Evolutionary conservation across 2,113 vertebrate species (phyloP).

Genomic region (Dasyprocta punctata): DNA sequence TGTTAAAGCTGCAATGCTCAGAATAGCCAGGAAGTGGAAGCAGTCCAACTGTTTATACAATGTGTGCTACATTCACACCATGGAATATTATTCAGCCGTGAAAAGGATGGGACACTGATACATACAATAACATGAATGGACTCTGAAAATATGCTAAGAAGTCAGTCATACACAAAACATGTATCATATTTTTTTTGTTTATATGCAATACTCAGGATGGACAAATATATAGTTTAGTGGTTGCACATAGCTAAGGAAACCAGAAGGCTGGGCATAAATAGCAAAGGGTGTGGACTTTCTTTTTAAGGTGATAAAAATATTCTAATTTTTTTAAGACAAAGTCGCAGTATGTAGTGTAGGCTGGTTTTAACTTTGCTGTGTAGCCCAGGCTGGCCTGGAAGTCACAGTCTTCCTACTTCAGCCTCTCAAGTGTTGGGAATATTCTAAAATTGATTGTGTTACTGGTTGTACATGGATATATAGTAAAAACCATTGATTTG

Average conservation of each 20-base stretch:
- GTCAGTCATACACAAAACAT: not conserved
- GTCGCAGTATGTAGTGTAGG: not conserved
- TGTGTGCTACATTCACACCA: not conserved
- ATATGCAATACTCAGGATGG: not conserved
- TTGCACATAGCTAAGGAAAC: not conserved
- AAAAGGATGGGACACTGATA: not conserved
- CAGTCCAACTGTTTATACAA: not conserved
- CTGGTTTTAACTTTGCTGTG: not conserved
- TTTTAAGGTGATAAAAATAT: not conserved
- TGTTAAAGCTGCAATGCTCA: not conserved
- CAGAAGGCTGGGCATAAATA: not conserved
- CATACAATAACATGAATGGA: not conserved
- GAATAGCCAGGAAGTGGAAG: not conserved
- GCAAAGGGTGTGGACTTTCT: not conserved
- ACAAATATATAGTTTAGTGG: not conserved
- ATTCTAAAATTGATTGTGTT: not conserved
- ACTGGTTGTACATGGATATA: not conserved
- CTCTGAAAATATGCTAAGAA: conserved; percentile 10
- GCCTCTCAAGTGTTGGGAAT: not conserved
- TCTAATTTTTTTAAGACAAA: not conserved
- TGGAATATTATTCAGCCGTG: not conserved
- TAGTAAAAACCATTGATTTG: not conserved
- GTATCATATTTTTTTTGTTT: not conserved
- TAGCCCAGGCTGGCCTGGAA: not conserved
- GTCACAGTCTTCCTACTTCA: not conserved